A percentile compares a stretch with the other conserved stretches of the same genome.
phyloP scores from a whole-genome alignment of 2,797 vertebrate genomes.

The Gymnoscopelus braueri region DNA sequence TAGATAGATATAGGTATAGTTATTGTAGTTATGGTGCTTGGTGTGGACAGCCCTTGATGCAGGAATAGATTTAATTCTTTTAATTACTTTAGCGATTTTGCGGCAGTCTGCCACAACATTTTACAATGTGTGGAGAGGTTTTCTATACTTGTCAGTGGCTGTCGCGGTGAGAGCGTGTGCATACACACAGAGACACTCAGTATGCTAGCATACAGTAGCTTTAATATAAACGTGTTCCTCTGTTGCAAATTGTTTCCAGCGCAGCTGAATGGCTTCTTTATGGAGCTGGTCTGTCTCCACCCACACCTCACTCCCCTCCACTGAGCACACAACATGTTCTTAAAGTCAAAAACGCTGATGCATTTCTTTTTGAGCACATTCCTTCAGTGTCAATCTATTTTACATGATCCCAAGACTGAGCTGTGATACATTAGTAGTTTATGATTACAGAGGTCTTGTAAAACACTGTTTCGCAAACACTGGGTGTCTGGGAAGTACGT shows the following conservation, averaged over 20 bases:
- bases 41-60: too few relatives aligned
- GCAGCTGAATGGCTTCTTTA: constrained; percentile 79
- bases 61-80: too few relatives aligned
- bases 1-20: too few relatives aligned
- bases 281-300: constrained; percentile 68
- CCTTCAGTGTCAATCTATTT: constrained; percentile 24
- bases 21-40: too few relatives aligned
- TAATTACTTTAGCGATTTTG: too few relatives aligned
- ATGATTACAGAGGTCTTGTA: too few relatives aligned
- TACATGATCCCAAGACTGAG: constrained; percentile 12
- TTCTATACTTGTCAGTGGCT: not conserved
- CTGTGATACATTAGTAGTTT: not conserved
- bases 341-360: constrained; percentile 5
- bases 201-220: constrained; percentile 42
- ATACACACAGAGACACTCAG: constrained; percentile 26
- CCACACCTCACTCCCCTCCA: constrained; percentile 27
- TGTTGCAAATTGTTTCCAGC: constrained; percentile 80
- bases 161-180: not conserved
- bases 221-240: constrained; percentile 73
- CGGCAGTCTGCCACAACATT: constrained; percentile 28
- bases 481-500: too few relatives aligned
- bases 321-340: constrained; percentile 6
- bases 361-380: constrained; percentile 15
- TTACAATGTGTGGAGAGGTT: too few relatives aligned
- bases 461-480: too few relatives aligned